Conservation (phyloP, 2,113 vertebrate species). For the Archilochus colubris region DNA sequence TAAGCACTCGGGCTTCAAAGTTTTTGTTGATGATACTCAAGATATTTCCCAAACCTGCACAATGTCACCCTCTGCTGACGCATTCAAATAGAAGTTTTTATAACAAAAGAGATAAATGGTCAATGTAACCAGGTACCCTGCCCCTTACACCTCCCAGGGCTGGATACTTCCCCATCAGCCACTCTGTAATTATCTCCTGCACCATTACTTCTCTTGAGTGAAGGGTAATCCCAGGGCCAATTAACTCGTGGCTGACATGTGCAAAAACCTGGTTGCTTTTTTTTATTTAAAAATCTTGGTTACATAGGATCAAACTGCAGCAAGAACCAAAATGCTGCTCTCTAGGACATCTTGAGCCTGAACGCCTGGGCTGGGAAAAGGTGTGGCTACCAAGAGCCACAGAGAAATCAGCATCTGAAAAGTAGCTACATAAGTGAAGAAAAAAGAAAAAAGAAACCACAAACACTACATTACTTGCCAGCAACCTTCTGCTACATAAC, state of each 20-base stretch:
- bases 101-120: not conserved
- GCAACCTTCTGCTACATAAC: not conserved
- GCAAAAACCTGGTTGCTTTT: not conserved
- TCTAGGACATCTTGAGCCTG: not conserved
- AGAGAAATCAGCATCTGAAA: not conserved
- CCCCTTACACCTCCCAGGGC: not conserved
- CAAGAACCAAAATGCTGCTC: not conserved
- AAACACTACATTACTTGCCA: not conserved
- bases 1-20: not conserved
- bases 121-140: not conserved
- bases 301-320: not conserved
- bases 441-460: accelerated
- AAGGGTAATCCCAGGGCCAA: not conserved
- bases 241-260: not conserved
- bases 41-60: slow-evolving; percentile 27
- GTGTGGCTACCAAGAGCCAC: not conserved
- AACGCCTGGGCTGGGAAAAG: not conserved
- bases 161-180: not conserved
- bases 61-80: slow-evolving; percentile 55
- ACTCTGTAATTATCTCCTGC: not conserved
- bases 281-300: not conserved
- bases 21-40: not conserved
- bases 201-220: not conserved
- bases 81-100: slow-evolving; percentile 13
- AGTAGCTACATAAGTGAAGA: not conserved